Base-by-base conservation (phyloP, 1,140 invertebrate genomes). In the Rhopalosiphum padi region DNA sequence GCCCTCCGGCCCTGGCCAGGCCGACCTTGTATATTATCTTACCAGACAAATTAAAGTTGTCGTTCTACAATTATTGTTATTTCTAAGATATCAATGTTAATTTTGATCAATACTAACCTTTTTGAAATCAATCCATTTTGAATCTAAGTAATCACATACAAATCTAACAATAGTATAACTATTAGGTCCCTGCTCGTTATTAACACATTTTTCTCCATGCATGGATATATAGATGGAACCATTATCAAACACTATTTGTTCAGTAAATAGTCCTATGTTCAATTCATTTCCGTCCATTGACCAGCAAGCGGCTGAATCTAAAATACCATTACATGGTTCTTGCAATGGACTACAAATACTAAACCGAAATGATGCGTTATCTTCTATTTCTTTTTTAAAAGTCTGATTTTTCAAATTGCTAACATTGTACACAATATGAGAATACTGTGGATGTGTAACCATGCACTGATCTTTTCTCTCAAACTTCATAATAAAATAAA, bases 341-440 rank as follows among this genome's bases (percentile, higher is more conserved):
- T 53, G 30, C 46, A 93, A 83, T 37, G 91, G 91, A 43, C 77
- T 11, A 86, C 91, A 93, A 93, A 93, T 55, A 93, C 82, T 93
- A 51, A 93, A 55, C 1, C 25, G 91, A 93, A 85, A 93, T 53
- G 51, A 25, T 15, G 82, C 5, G 22, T 43, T 23, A 23, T 93
- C 51, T 86, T 82, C 48, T 53, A 46, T 30, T 23, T 93, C 51
- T 4, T 86, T 93, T 93, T 93, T 51, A 93, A 93, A 93, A 30
- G 4, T 51, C 11, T 85, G 21, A 53, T 41, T 0, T 53, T 86
- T 93, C 41, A 93, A 86, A 85, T 41, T 21, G 37, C 35, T 85
- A 23, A 93, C n/a, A 55, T 93, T 93, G 37, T 93, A 93, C 0
- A 86, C 48, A 18, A 8, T 83, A 8, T n/a, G n/a, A 43, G 77